phyloP scores from a whole-genome alignment of 2,113 vertebrate species.

The Crypturellus undulatus region DNA sequence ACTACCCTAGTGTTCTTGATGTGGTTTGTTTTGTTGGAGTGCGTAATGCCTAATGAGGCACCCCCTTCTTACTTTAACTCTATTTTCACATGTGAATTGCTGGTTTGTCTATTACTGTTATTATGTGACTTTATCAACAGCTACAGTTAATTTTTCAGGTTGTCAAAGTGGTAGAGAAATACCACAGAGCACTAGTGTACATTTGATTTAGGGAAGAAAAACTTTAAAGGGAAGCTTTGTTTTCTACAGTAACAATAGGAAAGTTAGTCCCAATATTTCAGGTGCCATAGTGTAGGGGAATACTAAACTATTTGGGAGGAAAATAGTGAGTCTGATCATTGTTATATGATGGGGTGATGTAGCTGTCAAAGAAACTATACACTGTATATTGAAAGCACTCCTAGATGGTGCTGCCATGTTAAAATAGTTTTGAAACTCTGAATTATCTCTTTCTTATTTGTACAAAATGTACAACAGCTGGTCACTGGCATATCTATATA shows the following conservation, averaged over 20 bases:
- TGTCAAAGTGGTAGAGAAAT: not conserved
- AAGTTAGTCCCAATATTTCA: not conserved
- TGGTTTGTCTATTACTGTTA: not conserved
- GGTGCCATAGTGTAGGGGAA: not conserved
- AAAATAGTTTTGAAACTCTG: not conserved
- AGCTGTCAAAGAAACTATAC: not conserved
- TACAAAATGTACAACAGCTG: not conserved
- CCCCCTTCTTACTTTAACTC: not conserved
- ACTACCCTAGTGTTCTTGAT: not conserved
- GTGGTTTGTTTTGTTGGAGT: too few species aligned
- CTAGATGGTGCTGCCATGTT: not conserved
- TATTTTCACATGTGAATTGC: rapidly evolving
- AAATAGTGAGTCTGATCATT: not conserved
- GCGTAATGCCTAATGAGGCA: not conserved
- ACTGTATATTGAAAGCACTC: not conserved
- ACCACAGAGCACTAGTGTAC: not conserved
- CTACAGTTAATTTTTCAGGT: not conserved
- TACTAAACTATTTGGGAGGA: not conserved
- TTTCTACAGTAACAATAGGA: not conserved
- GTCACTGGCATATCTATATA: not conserved
- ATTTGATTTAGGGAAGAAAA: not conserved
- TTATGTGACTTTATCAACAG: not conserved
- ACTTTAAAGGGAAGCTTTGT: not conserved
- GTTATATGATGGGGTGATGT: not conserved
- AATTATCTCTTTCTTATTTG: not conserved